Evolutionary conservation across 64 coral and sea anemone genomes (phyloP).

Genomic region (Acropora yongei): DNA sequence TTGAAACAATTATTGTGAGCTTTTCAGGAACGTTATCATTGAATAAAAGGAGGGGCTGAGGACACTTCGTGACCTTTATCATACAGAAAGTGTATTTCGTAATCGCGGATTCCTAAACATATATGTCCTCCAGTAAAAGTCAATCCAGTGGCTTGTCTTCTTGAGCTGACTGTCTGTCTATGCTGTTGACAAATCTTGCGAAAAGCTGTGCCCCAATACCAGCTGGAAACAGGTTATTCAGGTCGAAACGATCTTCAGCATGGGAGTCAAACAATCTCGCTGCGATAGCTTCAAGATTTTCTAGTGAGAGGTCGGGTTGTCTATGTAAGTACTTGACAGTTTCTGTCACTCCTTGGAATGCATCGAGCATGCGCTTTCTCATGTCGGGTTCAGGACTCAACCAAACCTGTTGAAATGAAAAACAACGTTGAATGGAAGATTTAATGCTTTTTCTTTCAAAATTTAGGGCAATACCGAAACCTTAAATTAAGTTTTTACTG

Average conservation of each 20-base stretch:
- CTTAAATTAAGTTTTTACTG: no score
- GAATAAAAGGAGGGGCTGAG: no score
- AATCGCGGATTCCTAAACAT: no score
- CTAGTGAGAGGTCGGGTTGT: background rate
- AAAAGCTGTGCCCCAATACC: background rate
- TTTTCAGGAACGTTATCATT: no score
- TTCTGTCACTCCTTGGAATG: conserved; percentile 5
- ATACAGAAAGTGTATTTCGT: no score
- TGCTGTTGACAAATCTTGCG: background rate
- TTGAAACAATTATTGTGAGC: no score
- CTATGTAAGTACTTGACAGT: background rate
- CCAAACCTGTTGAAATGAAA: background rate
- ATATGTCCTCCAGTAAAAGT: no score
- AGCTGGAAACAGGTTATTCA: background rate
- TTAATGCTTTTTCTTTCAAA: no score
- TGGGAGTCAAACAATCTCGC: background rate
- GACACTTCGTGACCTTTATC: no score
- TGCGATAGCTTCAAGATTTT: background rate
- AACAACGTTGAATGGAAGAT: no score
- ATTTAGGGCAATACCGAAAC: no score
- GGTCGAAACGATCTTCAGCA: background rate
- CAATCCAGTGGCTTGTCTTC: background rate
- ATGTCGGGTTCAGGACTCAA: background rate
- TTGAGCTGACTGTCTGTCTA: background rate
- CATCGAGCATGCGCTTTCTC: conserved; percentile 30